Conservation (phyloP, 2,113 vertebrate species). For the Alligator sinensis region DNA sequence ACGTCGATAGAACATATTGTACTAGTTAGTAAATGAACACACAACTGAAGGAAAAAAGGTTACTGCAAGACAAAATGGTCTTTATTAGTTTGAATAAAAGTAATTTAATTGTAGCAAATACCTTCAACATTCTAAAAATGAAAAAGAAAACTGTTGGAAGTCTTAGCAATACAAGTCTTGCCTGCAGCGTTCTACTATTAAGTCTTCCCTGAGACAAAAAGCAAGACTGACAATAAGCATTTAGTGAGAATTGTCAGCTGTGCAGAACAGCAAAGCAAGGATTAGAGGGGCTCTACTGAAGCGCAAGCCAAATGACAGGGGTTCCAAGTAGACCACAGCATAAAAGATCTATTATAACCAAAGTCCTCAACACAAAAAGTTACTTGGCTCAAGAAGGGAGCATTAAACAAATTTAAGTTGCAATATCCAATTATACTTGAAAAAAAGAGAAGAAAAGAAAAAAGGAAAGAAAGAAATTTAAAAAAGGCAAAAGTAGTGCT, state of each 20-base stretch:
- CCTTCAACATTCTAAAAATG: neutral
- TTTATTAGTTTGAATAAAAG: neutral
- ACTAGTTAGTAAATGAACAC: neutral
- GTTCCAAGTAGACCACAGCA: neutral
- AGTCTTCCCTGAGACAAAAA: neutral
- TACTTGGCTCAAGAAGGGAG: neutral
- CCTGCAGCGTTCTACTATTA: neutral
- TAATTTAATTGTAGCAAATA: neutral
- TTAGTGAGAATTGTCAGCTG: neutral
- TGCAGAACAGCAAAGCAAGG: neutral
- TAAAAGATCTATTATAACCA: neutral
- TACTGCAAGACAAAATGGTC: accelerated
- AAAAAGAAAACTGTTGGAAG: neutral
- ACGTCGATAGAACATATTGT: neutral
- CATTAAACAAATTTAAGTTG: neutral
- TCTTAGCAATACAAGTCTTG: neutral
- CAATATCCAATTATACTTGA: neutral
- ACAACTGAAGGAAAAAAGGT: neutral
- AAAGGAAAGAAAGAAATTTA: too few species aligned
- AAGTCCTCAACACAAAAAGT: neutral
- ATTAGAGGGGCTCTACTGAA: neutral
- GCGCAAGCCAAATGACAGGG: too few species aligned
- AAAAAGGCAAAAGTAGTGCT: neutral
- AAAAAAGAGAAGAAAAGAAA: neutral
- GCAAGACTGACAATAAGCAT: neutral